Percentiles rank a stretch among this genome's conserved stretches.
Evolutionary conservation across 2,113 vertebrate species (phyloP).

Genomic region (Notarius lentiginosus): DNA sequence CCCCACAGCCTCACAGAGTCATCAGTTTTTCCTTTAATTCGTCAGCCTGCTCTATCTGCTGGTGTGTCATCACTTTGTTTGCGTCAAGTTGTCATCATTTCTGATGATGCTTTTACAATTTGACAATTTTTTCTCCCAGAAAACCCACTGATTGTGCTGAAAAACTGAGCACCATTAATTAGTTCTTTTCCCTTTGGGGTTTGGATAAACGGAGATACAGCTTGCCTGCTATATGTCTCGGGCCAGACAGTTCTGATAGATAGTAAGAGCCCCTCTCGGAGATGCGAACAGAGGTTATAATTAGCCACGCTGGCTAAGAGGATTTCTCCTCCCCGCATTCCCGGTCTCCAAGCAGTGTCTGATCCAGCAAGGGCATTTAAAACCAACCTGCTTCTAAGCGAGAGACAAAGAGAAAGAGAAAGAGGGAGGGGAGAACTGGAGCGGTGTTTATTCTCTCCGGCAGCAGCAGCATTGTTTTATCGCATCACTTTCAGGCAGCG

Average conservation of each 20-base stretch:
- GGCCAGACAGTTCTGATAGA: slow-evolving; percentile 3
- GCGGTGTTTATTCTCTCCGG: slow-evolving; percentile 72
- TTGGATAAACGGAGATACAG: not conserved
- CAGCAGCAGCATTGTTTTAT: slow-evolving; percentile 45
- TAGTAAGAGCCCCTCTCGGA: slow-evolving; percentile 43
- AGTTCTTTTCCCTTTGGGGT: not conserved
- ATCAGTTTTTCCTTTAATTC: not conserved
- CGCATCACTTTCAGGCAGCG: slow-evolving; percentile 48
- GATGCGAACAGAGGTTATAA: slow-evolving; percentile 73
- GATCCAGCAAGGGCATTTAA: slow-evolving; percentile 67
- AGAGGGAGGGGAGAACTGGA: slow-evolving; percentile 56
- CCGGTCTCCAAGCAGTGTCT: slow-evolving; percentile 26
- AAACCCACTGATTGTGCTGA: not conserved
- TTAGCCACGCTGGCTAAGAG: slow-evolving; percentile 75
- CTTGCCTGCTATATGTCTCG: not conserved
- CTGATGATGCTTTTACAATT: not conserved
- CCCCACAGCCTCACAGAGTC: not conserved
- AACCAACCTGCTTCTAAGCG: slow-evolving; percentile 67
- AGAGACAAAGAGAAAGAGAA: slow-evolving; percentile 46
- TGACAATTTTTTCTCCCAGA: not conserved
- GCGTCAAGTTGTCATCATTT: not conserved
- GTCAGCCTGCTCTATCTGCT: not conserved
- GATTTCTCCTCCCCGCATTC: slow-evolving; percentile 73
- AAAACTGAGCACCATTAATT: not conserved
- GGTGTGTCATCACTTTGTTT: not conserved